Evolutionary conservation across 2,888 invertebrate species (phyloP).

Genomic region (Platycnemis pennipes): DNA sequence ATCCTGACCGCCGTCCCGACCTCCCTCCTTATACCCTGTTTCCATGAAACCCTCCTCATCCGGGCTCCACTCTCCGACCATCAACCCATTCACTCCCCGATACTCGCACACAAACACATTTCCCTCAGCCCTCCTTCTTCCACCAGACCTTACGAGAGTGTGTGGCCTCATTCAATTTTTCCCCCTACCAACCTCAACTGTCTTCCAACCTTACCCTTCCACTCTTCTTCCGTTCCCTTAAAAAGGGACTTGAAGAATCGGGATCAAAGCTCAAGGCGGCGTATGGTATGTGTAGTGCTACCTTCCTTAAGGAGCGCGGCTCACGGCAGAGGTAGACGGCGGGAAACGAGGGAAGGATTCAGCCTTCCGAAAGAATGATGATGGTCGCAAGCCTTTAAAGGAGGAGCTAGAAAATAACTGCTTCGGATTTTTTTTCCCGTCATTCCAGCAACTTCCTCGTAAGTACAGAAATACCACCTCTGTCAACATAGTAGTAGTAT

Average conservation of each 20-base stretch:
- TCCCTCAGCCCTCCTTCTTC: neutral
- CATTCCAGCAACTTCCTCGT: neutral
- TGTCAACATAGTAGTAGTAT: neutral
- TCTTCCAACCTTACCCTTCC: neutral
- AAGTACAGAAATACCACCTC: neutral
- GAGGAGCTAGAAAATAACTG: neutral
- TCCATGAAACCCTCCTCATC: neutral
- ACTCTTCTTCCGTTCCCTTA: neutral
- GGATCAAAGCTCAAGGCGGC: conserved; percentile 44
- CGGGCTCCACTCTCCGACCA: neutral
- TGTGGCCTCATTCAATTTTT: conserved; percentile 43
- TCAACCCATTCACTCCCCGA: neutral
- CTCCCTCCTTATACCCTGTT: neutral
- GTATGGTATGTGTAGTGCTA: conserved; percentile 29
- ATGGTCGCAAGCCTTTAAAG: neutral
- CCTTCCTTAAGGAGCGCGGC: neutral
- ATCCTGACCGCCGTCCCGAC: neutral
- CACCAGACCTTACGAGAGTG: conserved; percentile 20
- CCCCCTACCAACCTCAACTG: neutral
- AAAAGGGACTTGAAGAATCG: neutral
- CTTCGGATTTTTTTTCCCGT: neutral
- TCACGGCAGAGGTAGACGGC: neutral
- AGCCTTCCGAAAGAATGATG: neutral
- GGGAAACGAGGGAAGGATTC: neutral
- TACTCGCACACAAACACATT: neutral